phyloP scores from a whole-genome alignment of 2,797 vertebrate species.

The Sebastes taczanowskii region DNA sequence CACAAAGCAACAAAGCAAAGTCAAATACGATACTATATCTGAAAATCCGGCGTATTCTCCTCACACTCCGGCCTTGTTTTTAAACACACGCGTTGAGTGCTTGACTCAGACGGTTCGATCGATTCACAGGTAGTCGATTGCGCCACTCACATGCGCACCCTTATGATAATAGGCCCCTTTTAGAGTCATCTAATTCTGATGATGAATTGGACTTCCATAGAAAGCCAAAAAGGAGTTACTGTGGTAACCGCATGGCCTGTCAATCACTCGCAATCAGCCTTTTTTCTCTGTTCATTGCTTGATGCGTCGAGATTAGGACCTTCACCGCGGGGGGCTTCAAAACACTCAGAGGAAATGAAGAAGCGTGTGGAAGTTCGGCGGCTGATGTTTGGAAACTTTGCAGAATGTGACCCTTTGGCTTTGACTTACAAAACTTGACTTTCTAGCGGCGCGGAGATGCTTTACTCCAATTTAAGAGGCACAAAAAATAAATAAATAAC shows the following conservation, averaged over 20 bases:
- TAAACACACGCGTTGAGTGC: conserved; percentile 58
- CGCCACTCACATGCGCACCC: conserved; percentile 70
- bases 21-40: conserved; percentile 23
- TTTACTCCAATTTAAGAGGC: conserved; percentile 17
- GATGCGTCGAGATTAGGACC: conserved; percentile 87
- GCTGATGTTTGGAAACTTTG: conserved; percentile 86
- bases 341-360: conserved; percentile 85
- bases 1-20: conserved; percentile 26
- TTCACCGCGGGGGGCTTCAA: conserved; percentile 79
- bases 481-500: not conserved
- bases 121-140: conserved; percentile 76
- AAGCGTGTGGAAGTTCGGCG: conserved; percentile 77
- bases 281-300: conserved; percentile 84
- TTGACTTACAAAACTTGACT: conserved; percentile 58
- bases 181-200: conserved; percentile 83
- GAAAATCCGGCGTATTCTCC: conserved; percentile 25
- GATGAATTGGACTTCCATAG: conserved; percentile 84
- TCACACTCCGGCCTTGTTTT: conserved; percentile 46
- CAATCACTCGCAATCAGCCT: conserved; percentile 88
- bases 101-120: conserved; percentile 67
- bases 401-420: conserved; percentile 71
- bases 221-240: conserved; percentile 84
- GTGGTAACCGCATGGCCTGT: conserved; percentile 84
- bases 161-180: conserved; percentile 82
- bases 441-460: conserved; percentile 6